Evolutionary conservation across 2,113 vertebrate genomes (phyloP).

Genomic region (Hirundichthys speculiger): DNA sequence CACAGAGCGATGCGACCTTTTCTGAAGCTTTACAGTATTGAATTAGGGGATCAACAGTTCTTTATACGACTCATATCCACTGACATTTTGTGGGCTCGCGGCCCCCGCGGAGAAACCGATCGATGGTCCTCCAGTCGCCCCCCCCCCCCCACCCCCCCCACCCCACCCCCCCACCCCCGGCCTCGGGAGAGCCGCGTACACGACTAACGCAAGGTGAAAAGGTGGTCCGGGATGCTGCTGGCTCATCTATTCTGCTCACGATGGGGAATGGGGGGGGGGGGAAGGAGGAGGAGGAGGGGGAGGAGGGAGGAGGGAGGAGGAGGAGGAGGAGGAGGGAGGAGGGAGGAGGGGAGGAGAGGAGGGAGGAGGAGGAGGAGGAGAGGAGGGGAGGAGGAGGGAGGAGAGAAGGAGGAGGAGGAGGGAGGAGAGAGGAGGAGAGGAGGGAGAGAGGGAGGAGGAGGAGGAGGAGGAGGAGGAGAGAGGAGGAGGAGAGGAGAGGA

Average conservation of each 20-base stretch:
- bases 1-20: constrained; percentile 29
- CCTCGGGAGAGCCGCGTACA: constrained; percentile 32
- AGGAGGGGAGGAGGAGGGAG: too few relatives aligned
- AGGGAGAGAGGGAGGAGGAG: too few relatives aligned
- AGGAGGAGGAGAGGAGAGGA: too few relatives aligned
- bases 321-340: too few relatives aligned
- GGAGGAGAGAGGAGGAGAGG: too few relatives aligned
- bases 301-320: too few relatives aligned
- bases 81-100: constrained; percentile 59
- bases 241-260: constrained; percentile 63
- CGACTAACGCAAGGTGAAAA: constrained; percentile 51
- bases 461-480: too few relatives aligned
- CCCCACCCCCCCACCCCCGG: constrained; percentile 16
- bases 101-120: constrained; percentile 50
- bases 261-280: constrained; percentile 15
- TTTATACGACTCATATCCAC: constrained; percentile 59
- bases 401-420: too few relatives aligned
- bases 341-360: too few relatives aligned
- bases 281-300: too few relatives aligned
- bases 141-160: constrained; percentile 15
- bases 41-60: constrained; percentile 62
- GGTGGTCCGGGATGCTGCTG: constrained; percentile 41
- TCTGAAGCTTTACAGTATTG: constrained; percentile 44
- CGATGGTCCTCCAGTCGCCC: constrained; percentile 38
- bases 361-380: too few relatives aligned